Conservation (phyloP, 2,113 vertebrate genomes). For the Elachura formosa region DNA sequence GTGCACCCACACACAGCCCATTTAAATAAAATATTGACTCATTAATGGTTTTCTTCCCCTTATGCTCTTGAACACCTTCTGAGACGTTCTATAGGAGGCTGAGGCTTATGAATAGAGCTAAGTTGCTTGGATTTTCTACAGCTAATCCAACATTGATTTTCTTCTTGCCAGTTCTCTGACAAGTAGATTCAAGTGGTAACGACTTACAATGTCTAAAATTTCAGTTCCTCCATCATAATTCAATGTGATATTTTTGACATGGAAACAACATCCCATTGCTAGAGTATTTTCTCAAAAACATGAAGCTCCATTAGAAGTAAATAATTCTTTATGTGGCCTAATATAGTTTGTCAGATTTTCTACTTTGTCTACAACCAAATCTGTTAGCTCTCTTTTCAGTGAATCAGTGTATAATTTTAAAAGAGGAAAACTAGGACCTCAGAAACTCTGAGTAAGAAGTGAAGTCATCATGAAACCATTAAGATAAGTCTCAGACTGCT, state of each 20-base stretch:
- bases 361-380: not conserved
- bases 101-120: not conserved
- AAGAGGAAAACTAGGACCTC: not conserved
- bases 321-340: not conserved
- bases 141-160: not conserved
- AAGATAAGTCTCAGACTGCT: not conserved
- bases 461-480: not conserved
- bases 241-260: not conserved
- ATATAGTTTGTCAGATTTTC: not conserved
- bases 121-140: not conserved
- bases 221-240: not conserved
- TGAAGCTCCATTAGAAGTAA: not conserved
- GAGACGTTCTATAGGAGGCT: accelerated
- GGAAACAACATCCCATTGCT: not conserved
- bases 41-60: not conserved
- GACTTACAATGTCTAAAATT: not conserved
- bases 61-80: not conserved
- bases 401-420: not conserved
- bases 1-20: not conserved
- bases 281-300: not conserved
- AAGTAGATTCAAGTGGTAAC: not conserved
- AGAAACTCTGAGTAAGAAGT: not conserved
- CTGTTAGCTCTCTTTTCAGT: not conserved
- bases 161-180: not conserved
- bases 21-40: not conserved